Percentiles rank a stretch among this genome's conserved stretches.
Evolutionary conservation across 1,140 invertebrate species (phyloP).

Genomic region (Trypoxylus dichotomus): DNA sequence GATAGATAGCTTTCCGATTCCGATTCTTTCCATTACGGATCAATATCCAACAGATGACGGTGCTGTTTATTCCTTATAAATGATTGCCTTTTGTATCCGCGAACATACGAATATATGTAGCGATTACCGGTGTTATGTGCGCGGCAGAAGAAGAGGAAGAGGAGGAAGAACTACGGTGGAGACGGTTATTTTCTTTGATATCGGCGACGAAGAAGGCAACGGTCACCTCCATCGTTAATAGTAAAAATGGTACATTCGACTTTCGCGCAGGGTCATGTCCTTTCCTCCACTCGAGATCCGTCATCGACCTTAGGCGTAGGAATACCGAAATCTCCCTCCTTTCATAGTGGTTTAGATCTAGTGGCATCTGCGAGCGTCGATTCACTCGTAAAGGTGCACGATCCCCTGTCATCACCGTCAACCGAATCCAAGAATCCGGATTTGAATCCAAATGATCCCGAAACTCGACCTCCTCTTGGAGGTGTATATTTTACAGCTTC

Average conservation of each 20-base stretch:
- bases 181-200: not conserved
- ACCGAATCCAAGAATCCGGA: conserved; percentile 19
- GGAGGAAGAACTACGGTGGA: not conserved
- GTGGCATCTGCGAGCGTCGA: conserved; percentile 63
- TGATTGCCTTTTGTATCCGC: not conserved
- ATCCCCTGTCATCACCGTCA: not conserved
- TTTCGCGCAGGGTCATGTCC: conserved; percentile 58
- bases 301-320: conserved; percentile 66
- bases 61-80: not conserved
- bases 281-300: conserved; percentile 9
- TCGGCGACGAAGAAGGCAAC: not conserved
- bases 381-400: conserved; percentile 44
- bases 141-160: not conserved
- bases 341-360: conserved; percentile 78
- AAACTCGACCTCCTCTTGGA: not conserved
- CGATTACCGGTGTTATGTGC: not conserved
- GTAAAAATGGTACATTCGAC: conserved; percentile 52
- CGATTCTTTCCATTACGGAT: not conserved
- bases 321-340: conserved; percentile 81
- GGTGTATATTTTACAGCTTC: not conserved
- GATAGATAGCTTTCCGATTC: not conserved
- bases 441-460: conserved; percentile 22
- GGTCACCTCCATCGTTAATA: conserved; percentile 22
- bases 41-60: not conserved
- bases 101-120: not conserved